Evolutionary conservation across 2,113 vertebrate species (phyloP), one percentile per base, ranked within the genome.

Genomic region (Hippocampus barbouri): DNA sequence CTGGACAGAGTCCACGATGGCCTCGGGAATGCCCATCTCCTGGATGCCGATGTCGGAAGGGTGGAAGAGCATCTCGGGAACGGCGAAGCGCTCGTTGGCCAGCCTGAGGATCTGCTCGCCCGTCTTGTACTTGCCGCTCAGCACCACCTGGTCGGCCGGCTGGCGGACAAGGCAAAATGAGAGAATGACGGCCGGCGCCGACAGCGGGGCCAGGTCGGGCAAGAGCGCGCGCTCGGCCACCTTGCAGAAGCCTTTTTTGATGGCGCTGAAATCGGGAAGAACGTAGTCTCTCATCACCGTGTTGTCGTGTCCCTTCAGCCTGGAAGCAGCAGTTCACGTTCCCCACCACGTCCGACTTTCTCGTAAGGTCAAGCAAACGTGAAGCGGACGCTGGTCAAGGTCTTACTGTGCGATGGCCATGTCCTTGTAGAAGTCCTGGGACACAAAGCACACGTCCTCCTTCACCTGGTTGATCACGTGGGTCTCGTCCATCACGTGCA

Each of bases 181-280:
- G 53, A 21, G 20, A n/a, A 4, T 56, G 53, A 56, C 8, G 21
- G 10, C 1, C 21, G 14, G 63, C 9, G n/a, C 18, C 15, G 7
- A 43, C 3, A 4, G 3, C 11, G 40, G 2, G 21, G 12, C 1
- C 7, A 0, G 27, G 1, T 7, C 15, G 6, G 18, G 49, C 1
- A 21, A 14, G 30, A 27, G 34, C 3, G n/a, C 10, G 3, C 7
- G 23, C n/a, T 6, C 2, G 27, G 71, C 61, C 79, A 98, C 96
- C 96, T 99, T 99, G 88, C 97, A 98, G 92, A 97, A 98, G 18
- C 97, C 97, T 78, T 99, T 98, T 87, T 98, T 99, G 79, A 99
- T 99, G 82, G 95, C 91, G 89, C 97, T 98, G 89, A 98, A 99
- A 85, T 99, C 97, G 80, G 97, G 97, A 74, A 99, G 94, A 77